phyloP scores from a whole-genome alignment of 2,888 invertebrate genomes.

The Octonoba sinensis region DNA sequence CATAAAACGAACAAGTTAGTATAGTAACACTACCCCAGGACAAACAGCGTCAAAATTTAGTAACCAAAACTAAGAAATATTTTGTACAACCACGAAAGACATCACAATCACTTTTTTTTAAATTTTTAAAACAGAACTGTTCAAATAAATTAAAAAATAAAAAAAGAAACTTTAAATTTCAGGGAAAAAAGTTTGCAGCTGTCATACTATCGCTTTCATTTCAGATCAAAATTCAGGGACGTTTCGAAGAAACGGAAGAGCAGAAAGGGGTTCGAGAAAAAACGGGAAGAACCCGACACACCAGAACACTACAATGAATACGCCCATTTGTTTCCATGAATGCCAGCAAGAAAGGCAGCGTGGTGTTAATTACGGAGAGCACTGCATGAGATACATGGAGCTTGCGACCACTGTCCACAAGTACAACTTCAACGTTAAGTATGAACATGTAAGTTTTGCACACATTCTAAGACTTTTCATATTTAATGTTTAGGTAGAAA shows the following conservation, averaged over 20 bases:
- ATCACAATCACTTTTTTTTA: no score
- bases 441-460: conserved; percentile 48
- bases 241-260: conserved; percentile 48
- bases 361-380: conserved; percentile 41
- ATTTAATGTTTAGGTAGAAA: no score
- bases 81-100: no score
- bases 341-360: conserved; percentile 45
- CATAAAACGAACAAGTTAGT: no score
- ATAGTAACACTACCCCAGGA: no score
- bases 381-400: conserved; percentile 49
- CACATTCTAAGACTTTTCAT: no score
- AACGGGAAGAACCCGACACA: conserved; percentile 42
- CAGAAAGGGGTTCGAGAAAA: conserved; percentile 32
- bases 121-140: no score
- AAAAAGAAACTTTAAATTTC: no score
- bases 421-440: conserved; percentile 34
- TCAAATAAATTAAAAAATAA: no score
- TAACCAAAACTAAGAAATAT: no score
- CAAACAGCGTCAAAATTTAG: no score
- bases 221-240: conserved; percentile 42
- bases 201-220: background rate
- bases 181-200: no score
- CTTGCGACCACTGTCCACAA: conserved; percentile 39
- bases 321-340: conserved; percentile 46
- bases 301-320: conserved; percentile 58